phyloP scores from a whole-genome alignment of 2,888 invertebrate species.

The Mylabris sibirica region DNA sequence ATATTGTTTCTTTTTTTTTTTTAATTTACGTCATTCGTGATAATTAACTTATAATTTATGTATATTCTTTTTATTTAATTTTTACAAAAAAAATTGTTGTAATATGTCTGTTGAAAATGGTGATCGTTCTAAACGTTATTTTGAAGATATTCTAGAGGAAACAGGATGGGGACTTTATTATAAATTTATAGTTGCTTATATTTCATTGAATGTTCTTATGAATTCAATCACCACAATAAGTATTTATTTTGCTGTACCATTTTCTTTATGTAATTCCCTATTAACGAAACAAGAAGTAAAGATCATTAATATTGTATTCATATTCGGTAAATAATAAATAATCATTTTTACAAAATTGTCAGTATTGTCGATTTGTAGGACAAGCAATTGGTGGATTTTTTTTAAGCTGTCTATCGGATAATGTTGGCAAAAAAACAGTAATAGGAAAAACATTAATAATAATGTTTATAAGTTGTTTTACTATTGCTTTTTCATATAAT shows the following conservation, averaged over 20 bases:
- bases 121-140: background rate
- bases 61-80: background rate
- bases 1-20: constrained; percentile 6
- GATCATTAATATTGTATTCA: background rate
- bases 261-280: constrained; percentile 51
- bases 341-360: constrained; percentile 8
- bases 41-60: background rate
- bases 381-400: constrained; percentile 56
- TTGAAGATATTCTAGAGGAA: background rate
- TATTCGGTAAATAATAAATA: background rate
- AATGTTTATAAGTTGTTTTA: constrained; percentile 56
- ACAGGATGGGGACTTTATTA: constrained; percentile 57
- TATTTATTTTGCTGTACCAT: constrained; percentile 51
- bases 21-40: background rate
- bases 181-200: constrained; percentile 51
- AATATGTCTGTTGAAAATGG: background rate
- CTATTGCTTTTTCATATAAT: constrained; percentile 58
- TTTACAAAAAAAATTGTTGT: background rate
- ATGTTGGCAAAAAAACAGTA: constrained; percentile 57
- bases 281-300: constrained; percentile 26
- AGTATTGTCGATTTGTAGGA: constrained; percentile 46
- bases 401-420: constrained; percentile 56
- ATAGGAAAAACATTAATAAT: constrained; percentile 55
- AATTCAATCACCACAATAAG: constrained; percentile 48
- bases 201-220: constrained; percentile 47